phyloP scores from a whole-genome alignment of 1,140 invertebrate genomes.

The Dufourea novaeangliae region DNA sequence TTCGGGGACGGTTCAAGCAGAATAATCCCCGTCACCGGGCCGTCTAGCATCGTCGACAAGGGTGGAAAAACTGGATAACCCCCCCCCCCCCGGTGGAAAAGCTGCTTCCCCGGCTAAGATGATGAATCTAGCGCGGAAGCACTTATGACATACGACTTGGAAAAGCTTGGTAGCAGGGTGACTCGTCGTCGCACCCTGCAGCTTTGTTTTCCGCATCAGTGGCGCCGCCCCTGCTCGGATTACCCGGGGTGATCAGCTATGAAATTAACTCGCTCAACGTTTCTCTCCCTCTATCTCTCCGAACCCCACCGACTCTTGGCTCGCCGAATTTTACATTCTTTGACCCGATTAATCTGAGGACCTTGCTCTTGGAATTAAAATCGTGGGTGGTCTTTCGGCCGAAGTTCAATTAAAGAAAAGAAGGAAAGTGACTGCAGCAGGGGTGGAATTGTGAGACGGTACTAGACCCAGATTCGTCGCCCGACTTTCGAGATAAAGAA shows the following conservation, averaged over 20 bases:
- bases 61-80: slow-evolving; percentile 75
- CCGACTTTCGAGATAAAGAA: background rate
- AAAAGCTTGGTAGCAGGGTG: slow-evolving; percentile 72
- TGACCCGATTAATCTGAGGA: slow-evolving; percentile 28
- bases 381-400: background rate
- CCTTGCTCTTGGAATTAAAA: slow-evolving; percentile 8
- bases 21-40: slow-evolving; percentile 72
- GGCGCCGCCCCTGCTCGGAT: slow-evolving; percentile 76
- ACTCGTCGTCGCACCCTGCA: slow-evolving; percentile 72
- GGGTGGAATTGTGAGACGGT: background rate
- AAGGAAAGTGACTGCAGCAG: background rate
- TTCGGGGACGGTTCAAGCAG: slow-evolving; percentile 59
- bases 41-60: slow-evolving; percentile 69
- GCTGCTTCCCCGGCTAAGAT: slow-evolving; percentile 73
- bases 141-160: slow-evolving; percentile 80
- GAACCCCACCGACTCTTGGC: background rate
- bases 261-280: slow-evolving; percentile 79
- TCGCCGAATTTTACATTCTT: slow-evolving; percentile 39
- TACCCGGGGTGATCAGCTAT: slow-evolving; percentile 82
- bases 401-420: background rate
- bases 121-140: slow-evolving; percentile 81
- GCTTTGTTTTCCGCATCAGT: slow-evolving; percentile 81
- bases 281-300: background rate
- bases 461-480: background rate
- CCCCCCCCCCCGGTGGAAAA: no score